phyloP scores from a whole-genome alignment of 2,888 invertebrate genomes.

The Venusia cambrica region DNA sequence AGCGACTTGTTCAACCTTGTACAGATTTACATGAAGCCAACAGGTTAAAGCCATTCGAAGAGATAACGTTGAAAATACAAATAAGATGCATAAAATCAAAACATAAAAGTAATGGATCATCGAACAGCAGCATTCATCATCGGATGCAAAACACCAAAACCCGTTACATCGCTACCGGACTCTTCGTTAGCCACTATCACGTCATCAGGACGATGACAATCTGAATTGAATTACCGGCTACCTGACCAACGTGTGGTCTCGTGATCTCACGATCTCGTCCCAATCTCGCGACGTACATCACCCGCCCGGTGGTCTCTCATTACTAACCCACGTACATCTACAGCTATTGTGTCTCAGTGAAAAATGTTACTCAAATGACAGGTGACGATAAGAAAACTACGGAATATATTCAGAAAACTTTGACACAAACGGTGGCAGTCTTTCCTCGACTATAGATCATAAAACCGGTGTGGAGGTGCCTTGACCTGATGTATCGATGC shows the following conservation, averaged over 20 bases:
- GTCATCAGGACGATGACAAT: slow-evolving; percentile 78
- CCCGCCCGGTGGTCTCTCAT: slow-evolving; percentile 74
- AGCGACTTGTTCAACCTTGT: too few relatives aligned
- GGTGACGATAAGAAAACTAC: slow-evolving; percentile 67
- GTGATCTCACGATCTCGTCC: slow-evolving; percentile 68
- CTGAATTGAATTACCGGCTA: slow-evolving; percentile 78
- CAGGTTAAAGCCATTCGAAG: too few relatives aligned
- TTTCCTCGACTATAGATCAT: slow-evolving; percentile 62
- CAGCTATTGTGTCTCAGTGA: slow-evolving; percentile 71
- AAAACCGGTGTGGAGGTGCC: slow-evolving; percentile 44
- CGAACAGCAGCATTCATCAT: slow-evolving; percentile 43
- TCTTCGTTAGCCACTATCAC: slow-evolving; percentile 76
- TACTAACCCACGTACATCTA: slow-evolving; percentile 59
- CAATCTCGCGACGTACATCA: slow-evolving; percentile 73
- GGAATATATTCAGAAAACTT: slow-evolving; percentile 27
- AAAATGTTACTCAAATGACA: slow-evolving; percentile 72
- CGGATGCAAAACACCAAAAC: slow-evolving; percentile 43
- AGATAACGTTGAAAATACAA: slow-evolving; percentile 19
- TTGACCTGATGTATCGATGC: slow-evolving; percentile 43
- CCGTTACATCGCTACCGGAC: slow-evolving; percentile 63
- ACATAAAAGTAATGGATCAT: slow-evolving; percentile 34
- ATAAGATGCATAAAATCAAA: slow-evolving; percentile 21
- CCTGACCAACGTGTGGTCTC: slow-evolving; percentile 77
- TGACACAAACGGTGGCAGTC: slow-evolving; percentile 24
- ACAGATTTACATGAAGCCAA: too few relatives aligned